Evolutionary conservation across 2,797 vertebrate species (phyloP).

Genomic region (Peromyscus attwateri): DNA sequence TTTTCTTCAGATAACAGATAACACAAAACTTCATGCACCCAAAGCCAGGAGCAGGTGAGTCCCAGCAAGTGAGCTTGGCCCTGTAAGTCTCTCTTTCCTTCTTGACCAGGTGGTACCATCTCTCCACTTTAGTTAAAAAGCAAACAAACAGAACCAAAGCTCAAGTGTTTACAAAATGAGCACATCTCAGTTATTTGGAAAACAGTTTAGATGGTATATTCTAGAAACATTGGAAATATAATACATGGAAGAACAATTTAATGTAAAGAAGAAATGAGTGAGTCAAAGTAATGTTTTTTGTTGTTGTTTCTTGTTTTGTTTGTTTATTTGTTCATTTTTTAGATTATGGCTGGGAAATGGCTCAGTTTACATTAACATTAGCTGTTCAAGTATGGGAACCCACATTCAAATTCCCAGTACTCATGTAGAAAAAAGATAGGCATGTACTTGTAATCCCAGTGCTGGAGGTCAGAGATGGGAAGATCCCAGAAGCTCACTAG

Average conservation of each 20-base stretch:
- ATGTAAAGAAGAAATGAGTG: not conserved
- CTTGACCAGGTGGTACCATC: constrained; percentile 20
- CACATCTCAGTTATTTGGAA: not conserved
- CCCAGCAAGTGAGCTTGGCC: not conserved
- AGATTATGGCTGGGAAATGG: not conserved
- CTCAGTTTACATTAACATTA: not conserved
- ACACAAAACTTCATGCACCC: not conserved
- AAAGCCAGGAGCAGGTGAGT: not conserved
- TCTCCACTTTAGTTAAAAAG: constrained; percentile 31
- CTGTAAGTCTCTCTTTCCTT: not conserved
- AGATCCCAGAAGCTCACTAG: not conserved
- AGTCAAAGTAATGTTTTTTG: not conserved
- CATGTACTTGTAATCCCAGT: not conserved
- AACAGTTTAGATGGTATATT: constrained; percentile 27
- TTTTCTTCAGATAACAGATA: constrained; percentile 43
- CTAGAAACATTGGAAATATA: not conserved
- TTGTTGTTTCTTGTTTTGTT: not conserved
- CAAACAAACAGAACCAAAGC: not conserved
- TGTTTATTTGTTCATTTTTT: not conserved
- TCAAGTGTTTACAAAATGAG: constrained; percentile 37
- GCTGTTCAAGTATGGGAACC: not conserved
- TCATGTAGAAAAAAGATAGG: not conserved
- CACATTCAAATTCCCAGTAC: not conserved
- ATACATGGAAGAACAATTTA: constrained; percentile 23
- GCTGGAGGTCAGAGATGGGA: not conserved